Base-by-base conservation (phyloP, 1,140 invertebrate species). In the Drosophila asahinai region DNA sequence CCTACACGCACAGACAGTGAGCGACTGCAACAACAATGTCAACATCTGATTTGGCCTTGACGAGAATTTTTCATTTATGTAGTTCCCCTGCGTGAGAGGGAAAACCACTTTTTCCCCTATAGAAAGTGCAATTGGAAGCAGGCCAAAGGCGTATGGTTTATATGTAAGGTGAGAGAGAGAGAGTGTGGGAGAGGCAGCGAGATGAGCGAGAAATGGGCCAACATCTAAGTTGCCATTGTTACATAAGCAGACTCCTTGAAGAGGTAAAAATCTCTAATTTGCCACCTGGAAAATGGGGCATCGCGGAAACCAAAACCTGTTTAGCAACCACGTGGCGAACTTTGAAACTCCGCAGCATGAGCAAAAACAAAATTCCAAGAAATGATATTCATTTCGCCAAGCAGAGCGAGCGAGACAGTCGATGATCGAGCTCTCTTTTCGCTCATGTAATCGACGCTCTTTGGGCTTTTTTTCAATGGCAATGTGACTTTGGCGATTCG, bases 371-470 rank as follows among this genome's bases (percentile, higher is more conserved):
- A 65, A 64, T 74, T 77, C 72, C 67, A 60, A 55, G 65, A 81
- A 89, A 25, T 61, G 43, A 49, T 60, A 67, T 47, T 43, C 47
- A 52, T 77, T 52, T 47, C 38, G 61, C 30, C 27, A 63, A 36
- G 19, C 36, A 33, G 45, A 19, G 77, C 54, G 67, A 51, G 66
- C 38, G 77, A 71, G 81, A 67, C 14, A 64, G 57, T 2, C 27
- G 52, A 55, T 59, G 77, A 75, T 84, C 73, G 36, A 6, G 33
- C 61, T 51, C 33, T 74, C 55, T 73, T 36, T 47, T 48, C 58
- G 84, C 65, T 87, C 83, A 87, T 87, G 83, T 87, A 87, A 87
- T 89, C 83, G 19, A 59, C 42, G 47, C 77, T 79, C 75, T 68
- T 38, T n/a, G 25, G 51, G 42, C 11, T 15, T 45, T 70, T 72